Conservation (phyloP, 2,113 vertebrate species). For the Phyllopteryx taeniolatus region DNA sequence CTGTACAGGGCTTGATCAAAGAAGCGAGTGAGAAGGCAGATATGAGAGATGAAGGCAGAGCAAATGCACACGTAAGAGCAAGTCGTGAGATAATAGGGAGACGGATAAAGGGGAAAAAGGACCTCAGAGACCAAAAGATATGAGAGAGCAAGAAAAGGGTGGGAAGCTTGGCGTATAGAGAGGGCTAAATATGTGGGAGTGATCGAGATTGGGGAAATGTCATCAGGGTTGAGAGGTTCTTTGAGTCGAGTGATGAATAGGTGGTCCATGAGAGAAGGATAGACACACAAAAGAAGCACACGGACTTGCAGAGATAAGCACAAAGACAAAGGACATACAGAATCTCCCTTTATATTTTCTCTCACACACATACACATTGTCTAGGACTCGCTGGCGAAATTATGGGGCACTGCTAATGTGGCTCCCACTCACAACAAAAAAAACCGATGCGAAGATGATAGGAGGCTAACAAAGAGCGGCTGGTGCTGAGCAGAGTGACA, state of each 20-base stretch:
- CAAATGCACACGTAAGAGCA: conserved; percentile 7
- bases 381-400: conserved; percentile 22
- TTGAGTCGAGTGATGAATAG: conserved; percentile 44
- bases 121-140: conserved; percentile 49
- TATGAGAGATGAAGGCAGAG: conserved; percentile 2
- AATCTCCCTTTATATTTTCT: conserved; percentile 5
- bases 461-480: conserved; percentile 39
- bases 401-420: conserved; percentile 39
- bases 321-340: conserved; percentile 27
- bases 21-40: conserved; percentile 6
- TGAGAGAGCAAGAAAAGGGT: conserved; percentile 29
- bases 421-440: conserved; percentile 26
- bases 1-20: not conserved
- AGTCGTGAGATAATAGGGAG: conserved; percentile 39
- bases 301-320: conserved; percentile 24
- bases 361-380: conserved; percentile 32
- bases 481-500: conserved; percentile 20
- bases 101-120: conserved; percentile 44
- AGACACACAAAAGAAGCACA: conserved; percentile 45
- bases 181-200: conserved; percentile 35
- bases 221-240: conserved; percentile 6
- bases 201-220: conserved; percentile 17
- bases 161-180: conserved; percentile 14
- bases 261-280: conserved; percentile 32
- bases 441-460: conserved; percentile 49